Evolutionary conservation across 2,113 vertebrate species (phyloP).

Genomic region (Sakesphorus luctuosus): DNA sequence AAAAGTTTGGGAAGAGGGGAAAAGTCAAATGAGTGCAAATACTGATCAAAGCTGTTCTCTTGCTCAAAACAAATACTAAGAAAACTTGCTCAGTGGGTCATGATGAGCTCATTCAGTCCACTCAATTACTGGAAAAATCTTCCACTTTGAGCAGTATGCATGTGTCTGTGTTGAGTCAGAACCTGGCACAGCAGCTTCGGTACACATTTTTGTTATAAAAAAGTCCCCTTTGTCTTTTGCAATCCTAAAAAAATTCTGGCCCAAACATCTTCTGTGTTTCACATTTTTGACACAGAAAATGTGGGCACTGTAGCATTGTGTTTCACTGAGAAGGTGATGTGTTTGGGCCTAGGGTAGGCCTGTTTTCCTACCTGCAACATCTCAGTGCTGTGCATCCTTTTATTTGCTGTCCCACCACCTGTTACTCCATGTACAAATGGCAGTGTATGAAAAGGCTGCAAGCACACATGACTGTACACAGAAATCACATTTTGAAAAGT

Average conservation of each 20-base stretch:
- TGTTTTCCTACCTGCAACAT: background rate
- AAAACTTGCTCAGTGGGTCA: constrained; percentile 66
- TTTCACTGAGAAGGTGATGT: background rate
- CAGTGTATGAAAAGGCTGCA: background rate
- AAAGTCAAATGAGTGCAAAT: constrained; percentile 53
- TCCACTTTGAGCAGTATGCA: constrained; percentile 41
- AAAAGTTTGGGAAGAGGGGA: constrained; percentile 44
- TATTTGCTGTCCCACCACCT: background rate
- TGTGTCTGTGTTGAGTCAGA: constrained; percentile 65
- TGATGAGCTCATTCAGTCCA: constrained; percentile 61
- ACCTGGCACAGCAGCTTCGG: constrained; percentile 36
- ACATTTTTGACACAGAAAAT: background rate
- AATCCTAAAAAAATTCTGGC: background rate
- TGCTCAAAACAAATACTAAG: constrained; percentile 45
- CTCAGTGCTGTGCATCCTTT: background rate
- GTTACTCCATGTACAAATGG: background rate
- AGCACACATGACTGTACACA: background rate
- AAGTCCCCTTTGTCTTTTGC: constrained; percentile 41
- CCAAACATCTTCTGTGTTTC: background rate
- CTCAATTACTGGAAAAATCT: constrained; percentile 67
- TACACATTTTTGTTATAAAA: constrained; percentile 51
- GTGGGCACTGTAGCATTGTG: background rate
- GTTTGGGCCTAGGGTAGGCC: background rate
- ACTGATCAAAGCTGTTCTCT: constrained; percentile 30
- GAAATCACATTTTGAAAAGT: background rate